Evolutionary conservation across 2,888 invertebrate genomes (phyloP), one percentile per base, ranked within the genome.

Genomic region (Drepanosiphum platanoidis): DNA sequence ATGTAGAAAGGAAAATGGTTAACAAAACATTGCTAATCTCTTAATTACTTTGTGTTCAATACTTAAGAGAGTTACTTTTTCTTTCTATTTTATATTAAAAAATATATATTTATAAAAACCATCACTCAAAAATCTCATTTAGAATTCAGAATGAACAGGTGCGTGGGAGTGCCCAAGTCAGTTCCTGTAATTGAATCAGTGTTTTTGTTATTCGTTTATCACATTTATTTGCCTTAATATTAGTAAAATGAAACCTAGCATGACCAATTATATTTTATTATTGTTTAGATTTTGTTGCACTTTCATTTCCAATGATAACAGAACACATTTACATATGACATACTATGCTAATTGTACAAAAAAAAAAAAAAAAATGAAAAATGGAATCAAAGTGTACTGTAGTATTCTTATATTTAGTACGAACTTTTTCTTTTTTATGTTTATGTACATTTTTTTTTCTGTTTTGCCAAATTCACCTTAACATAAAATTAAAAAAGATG

Each of bases 301-400:
- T 83, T 82, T 34, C 1, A 46, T 83, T 75, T 84, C 30, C 66
- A 36, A 68, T 72, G 22, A 58, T 66, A 30, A 39, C 11, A 74
- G 42, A 80, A 32, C 61, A 32, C 13, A n/a, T 71, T 81, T 68
- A 84, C 68, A 58, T 68, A 27, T 64, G 18, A 64, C 34, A 52
- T 77, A 11, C n/a, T 72, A 42, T 83, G 34, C 18, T 36, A 81
- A 46, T 64, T 83, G 42, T 64, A 74, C 18, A 80, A 70, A 68
- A n/a, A 52, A 80, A n/a, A n/a, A n/a, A n/a, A n/a, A n/a, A n/a
- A n/a, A n/a, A n/a, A n/a, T n/a, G 32, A 74, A 32, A 74, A 79
- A 46, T 82, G 64, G 74, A 83, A 75, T 83, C 83, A 83, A 83
- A 83, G 83, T 83, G 83, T 83, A 83, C 83, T n/a, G 42, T 82